phyloP scores from a whole-genome alignment of 2,113 vertebrate species.

The Lynx canadensis region DNA sequence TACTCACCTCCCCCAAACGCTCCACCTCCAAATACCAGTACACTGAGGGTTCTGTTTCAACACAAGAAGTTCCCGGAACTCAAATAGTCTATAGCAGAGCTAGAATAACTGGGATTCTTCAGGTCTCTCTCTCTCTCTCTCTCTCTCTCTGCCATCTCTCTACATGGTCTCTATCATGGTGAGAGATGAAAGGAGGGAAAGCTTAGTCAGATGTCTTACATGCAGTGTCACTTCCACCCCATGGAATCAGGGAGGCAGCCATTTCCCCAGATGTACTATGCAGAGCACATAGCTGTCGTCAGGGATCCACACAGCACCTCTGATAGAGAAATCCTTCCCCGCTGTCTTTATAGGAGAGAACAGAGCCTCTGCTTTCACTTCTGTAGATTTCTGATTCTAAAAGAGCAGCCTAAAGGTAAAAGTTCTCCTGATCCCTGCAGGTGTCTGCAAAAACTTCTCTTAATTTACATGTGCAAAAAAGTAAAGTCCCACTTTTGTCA shows the following conservation, averaged over 20 bases:
- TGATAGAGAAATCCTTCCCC: background rate
- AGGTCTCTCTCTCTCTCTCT: background rate
- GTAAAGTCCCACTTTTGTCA: background rate
- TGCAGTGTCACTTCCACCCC: background rate
- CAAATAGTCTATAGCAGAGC: background rate
- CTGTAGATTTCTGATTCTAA: background rate
- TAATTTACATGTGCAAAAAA: background rate
- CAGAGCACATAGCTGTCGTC: rapidly evolving
- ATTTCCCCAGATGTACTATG: rapidly evolving
- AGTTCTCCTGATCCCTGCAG: background rate
- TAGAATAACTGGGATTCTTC: background rate
- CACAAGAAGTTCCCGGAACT: background rate
- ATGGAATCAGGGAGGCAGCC: background rate
- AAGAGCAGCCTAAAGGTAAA: background rate
- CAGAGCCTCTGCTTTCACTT: background rate
- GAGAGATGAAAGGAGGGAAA: background rate
- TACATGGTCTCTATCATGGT: background rate
- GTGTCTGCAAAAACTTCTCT: background rate
- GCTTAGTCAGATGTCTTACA: background rate
- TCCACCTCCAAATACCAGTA: background rate
- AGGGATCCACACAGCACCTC: background rate
- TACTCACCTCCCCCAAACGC: background rate
- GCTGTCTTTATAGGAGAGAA: background rate
- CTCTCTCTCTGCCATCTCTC: background rate
- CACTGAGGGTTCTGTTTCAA: background rate